Base-by-base conservation (phyloP, 2,888 invertebrate species). In the Oscheius myriophilus region DNA sequence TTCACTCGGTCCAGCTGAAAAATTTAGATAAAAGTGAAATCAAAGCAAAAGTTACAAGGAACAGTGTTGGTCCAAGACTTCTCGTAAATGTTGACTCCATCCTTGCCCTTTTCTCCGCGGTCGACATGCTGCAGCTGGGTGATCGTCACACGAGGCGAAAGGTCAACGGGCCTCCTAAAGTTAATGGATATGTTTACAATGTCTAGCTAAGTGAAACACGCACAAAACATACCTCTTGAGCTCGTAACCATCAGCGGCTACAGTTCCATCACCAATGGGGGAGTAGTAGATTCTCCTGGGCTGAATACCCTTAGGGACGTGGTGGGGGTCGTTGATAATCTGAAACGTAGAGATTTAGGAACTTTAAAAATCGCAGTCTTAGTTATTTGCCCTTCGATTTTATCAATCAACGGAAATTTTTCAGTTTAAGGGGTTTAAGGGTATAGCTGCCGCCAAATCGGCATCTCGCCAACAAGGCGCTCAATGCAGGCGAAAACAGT, bases 191-290 rank as follows among this genome's bases (percentile, higher is more conserved):
- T 49, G 7, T 25, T 26, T 53, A 9, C 7, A 42, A 43, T 63
- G 64, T 4, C 33, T 39, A n/a, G 18, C 9, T 62, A 11, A 23
- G 1, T 61, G 21, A 23, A 1, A 25, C 12, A 7, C n/a, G 25
- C 6, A 62, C 43, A 33, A 53, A 42, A 53, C 23, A 25, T 25
- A 77, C 80, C 82, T 76, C 69, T 85, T 85, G 55, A 85, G 65
- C 55, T 85, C 85, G 45, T 82, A 75, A 52, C 85, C 85, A 51
- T 85, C 85, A 42, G 85, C 85, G 23, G 84, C 85, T 18, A 81
- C 81, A 59, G 76, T 76, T 71, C 81, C 81, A 51, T 81, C 79
- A 64, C 85, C 85, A 69, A 85, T 85, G 12, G 85, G 85, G 2
- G 85, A 85, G 64, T 85, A 85, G 73, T 77, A 85, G 55, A 85